phyloP scores from a whole-genome alignment of 2,888 invertebrate genomes.

The Noctua comes region DNA sequence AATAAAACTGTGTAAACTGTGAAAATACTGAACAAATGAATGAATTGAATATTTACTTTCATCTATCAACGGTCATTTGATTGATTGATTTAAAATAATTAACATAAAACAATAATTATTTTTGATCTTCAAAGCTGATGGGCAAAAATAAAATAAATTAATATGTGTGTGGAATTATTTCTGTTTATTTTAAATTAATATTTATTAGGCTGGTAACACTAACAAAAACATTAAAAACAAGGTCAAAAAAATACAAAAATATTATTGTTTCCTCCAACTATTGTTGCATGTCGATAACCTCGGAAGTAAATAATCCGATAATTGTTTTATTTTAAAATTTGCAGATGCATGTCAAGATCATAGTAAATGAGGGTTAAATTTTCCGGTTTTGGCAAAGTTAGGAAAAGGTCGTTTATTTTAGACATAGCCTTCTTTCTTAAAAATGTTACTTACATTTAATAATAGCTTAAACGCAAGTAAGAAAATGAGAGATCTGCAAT shows the following conservation, averaged over 20 bases:
- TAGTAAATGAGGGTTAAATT: not conserved
- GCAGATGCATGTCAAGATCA: slow-evolving; percentile 37
- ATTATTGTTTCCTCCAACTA: slow-evolving; percentile 37
- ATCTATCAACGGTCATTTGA: not conserved
- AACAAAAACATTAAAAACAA: slow-evolving; percentile 25
- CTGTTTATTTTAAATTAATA: not conserved
- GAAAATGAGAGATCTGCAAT: not conserved
- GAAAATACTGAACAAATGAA: slow-evolving; percentile 9
- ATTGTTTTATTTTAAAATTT: slow-evolving; percentile 47
- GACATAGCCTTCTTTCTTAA: not conserved
- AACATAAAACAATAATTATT: not conserved
- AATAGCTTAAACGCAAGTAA: not conserved
- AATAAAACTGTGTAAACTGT: not conserved
- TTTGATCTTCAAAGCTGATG: not conserved
- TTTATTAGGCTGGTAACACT: not conserved
- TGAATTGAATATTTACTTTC: not conserved
- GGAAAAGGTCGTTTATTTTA: not conserved
- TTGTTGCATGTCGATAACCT: slow-evolving; percentile 46
- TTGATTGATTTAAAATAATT: not conserved
- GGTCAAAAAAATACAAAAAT: slow-evolving; percentile 30
- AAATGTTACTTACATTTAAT: not conserved
- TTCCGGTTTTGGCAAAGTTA: not conserved
- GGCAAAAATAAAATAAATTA: slow-evolving; percentile 1
- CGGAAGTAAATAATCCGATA: slow-evolving; percentile 48
- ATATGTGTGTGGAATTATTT: not conserved